A percentile compares a stretch with the other conserved stretches of the same genome.
Conservation (phyloP, 2,797 vertebrate genomes). For the Crotalus adamanteus region DNA sequence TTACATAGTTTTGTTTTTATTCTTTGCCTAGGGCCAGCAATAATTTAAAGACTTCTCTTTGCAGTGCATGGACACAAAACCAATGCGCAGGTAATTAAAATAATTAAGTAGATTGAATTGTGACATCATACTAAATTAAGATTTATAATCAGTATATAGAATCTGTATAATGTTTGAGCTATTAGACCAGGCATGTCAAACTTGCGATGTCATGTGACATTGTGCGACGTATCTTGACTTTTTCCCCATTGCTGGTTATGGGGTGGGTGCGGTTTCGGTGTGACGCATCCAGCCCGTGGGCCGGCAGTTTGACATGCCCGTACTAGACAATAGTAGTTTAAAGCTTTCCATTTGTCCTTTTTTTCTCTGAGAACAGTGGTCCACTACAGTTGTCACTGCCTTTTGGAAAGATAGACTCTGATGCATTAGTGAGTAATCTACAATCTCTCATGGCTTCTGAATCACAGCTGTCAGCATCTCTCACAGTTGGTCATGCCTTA, state of each 20-base stretch:
- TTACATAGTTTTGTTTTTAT: slow-evolving; percentile 23
- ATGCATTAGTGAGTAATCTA: neutral
- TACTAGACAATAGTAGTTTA: neutral
- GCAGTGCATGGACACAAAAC: slow-evolving; percentile 92
- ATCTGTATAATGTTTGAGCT: neutral
- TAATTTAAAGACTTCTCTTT: slow-evolving; percentile 75
- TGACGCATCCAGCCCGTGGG: no score
- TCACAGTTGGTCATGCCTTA: neutral
- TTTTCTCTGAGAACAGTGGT: neutral
- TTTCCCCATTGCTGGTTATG: no score
- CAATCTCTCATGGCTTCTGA: neutral
- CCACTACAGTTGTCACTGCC: neutral
- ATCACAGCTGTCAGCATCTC: neutral
- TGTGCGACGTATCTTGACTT: no score
- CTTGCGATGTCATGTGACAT: no score
- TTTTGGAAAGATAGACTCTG: neutral
- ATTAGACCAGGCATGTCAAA: no score
- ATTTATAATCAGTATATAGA: neutral
- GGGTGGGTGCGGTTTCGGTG: no score
- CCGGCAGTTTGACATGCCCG: no score
- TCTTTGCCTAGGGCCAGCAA: slow-evolving; percentile 61
- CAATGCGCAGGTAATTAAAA: slow-evolving; percentile 88
- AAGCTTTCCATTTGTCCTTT: neutral
- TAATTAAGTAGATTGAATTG: neutral
- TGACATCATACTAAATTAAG: neutral